Base-by-base conservation (phyloP, 2,888 invertebrate genomes). In the Gibbula magus region DNA sequence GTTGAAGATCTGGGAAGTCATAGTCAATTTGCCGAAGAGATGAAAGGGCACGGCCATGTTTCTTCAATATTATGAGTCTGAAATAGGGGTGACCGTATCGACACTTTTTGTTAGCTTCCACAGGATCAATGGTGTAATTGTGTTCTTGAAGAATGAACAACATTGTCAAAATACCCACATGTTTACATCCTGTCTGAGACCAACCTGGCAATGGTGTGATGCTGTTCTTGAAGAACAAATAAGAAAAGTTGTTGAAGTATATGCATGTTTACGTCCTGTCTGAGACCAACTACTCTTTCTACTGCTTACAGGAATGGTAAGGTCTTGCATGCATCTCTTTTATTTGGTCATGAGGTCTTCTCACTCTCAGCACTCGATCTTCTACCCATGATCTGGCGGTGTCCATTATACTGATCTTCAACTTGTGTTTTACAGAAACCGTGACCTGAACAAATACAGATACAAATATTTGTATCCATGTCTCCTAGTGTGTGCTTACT, bases 121-220 rank as follows among this genome's bases (percentile, higher is more conserved):
- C 20, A 18, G 35, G 35, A 70, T 70, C 70, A 70, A 70, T 70
- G 32, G 66, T 10, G 20, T 66, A 66, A 66, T 66, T 20, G 22
- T 25, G 22, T 29, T 22, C 66, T 18, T 25, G 29, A 10, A 20
- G 66, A 29, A 66, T 25, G 66, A 20, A 66, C 66, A 66, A 66
- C 66, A 66, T 66, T 8, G 52, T 7, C 66, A 66, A 20, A 20
- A 25, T 20, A 66, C 20, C 22, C 20, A 29, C 25, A 29, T 66
- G 66, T 66, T 66, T 66, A 66, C 66, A 22, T 66, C 66, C 22
- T 16, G 66, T 66, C 66, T 66, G 66, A 66, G 66, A 66, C 20
- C 25, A 20, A 66, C 25, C 66, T 66, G n/a, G n/a, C 66, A 66
- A 66, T 66, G 20, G 39, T n/a, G 18, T n/a, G 20, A 70, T 70